These are phyloP conservation scores for Euzophera pinguis DNA, from an alignment of 2,888 invertebrate species.

Conservation along the genomic window DNA sequence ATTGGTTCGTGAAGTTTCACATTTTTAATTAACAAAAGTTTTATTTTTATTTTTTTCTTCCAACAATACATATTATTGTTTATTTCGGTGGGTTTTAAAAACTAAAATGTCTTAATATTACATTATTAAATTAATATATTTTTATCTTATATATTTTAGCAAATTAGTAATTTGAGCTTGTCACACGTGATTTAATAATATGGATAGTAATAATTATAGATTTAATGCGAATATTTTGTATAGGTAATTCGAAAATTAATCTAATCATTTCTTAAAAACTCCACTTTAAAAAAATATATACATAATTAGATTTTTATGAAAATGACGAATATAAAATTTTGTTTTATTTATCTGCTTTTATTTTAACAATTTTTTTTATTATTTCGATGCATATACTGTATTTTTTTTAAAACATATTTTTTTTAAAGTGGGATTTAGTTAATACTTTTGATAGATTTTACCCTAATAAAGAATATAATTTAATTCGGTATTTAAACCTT, in stretches of 20 bases:
- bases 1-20: too few species aligned
- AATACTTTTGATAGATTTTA: slow-evolving; percentile 10
- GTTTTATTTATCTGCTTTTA: background rate
- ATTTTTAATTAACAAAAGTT: too few species aligned
- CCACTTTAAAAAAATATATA: background rate
- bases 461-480: background rate
- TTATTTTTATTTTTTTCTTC: too few species aligned
- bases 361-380: background rate
- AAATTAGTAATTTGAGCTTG: slow-evolving; percentile 25
- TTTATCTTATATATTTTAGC: slow-evolving; percentile 10
- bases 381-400: too few species aligned
- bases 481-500: background rate
- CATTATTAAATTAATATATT: background rate
- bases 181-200: slow-evolving; percentile 18
- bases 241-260: background rate
- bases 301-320: background rate
- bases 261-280: background rate
- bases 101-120: background rate
- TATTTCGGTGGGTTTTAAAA: background rate
- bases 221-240: slow-evolving; percentile 14
- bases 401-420: background rate
- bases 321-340: background rate
- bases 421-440: background rate
- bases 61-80: background rate
- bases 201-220: slow-evolving; percentile 19